Evolutionary conservation across 1,140 invertebrate genomes (phyloP).

Genomic region (Piezodorus guildinii): DNA sequence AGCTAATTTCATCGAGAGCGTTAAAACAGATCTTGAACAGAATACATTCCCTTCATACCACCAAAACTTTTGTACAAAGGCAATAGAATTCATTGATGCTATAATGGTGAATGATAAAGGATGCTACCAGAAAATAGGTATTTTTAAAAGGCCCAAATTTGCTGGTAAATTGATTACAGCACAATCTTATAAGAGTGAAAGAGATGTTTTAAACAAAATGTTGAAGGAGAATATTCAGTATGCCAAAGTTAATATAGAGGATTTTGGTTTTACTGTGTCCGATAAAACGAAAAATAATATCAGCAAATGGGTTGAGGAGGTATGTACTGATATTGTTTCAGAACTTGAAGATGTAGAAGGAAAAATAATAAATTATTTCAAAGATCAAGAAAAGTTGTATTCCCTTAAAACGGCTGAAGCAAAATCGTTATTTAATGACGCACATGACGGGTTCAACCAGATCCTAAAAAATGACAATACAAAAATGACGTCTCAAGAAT

Average conservation of each 20-base stretch:
- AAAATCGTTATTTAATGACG: background rate
- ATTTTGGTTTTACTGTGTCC: conserved; percentile 2
- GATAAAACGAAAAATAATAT: background rate
- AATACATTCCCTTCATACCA: background rate
- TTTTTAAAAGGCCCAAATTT: background rate
- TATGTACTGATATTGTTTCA: background rate
- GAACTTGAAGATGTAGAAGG: background rate
- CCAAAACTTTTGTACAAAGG: background rate
- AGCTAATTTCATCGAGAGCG: background rate
- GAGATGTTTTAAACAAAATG: background rate
- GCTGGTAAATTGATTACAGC: background rate
- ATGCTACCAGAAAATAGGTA: background rate
- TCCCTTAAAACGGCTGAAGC: background rate
- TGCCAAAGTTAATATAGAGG: background rate
- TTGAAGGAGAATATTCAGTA: background rate
- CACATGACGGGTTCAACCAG: background rate
- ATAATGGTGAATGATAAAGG: background rate
- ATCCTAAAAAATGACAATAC: background rate
- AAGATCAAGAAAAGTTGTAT: background rate
- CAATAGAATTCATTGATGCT: conserved; percentile 1
- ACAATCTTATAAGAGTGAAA: background rate
- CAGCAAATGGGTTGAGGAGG: background rate
- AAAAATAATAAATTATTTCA: background rate
- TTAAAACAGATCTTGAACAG: background rate
- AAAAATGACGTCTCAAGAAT: background rate